Percentiles rank a stretch among this genome's conserved stretches.
Evolutionary conservation across 2,113 vertebrate species (phyloP).

Genomic region (Reinhardtius hippoglossoides): DNA sequence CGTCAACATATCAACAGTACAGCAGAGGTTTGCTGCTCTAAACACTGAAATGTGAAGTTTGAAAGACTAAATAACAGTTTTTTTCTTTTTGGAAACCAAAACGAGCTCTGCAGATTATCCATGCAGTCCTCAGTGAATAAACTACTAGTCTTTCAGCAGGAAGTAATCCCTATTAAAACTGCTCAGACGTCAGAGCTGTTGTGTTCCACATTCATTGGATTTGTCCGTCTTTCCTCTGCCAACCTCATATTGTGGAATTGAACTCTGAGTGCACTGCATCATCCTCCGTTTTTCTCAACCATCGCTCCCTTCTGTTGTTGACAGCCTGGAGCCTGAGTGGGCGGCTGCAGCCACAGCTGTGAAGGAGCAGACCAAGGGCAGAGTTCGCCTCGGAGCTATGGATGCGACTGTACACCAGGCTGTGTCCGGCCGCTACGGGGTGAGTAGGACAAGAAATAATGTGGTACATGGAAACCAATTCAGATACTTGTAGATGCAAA

Average conservation of each 20-base stretch:
- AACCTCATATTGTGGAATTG: background rate
- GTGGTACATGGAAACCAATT: background rate
- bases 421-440: constrained; percentile 88
- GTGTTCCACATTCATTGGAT: background rate
- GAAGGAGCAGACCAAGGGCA: constrained; percentile 94
- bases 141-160: background rate
- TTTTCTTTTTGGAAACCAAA: no score
- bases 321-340: constrained; percentile 96
- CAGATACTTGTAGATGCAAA: background rate
- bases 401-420: constrained; percentile 92
- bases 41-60: background rate
- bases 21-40: background rate
- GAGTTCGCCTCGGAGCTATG: constrained; percentile 91
- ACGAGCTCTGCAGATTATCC: constrained; percentile 3
- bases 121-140: background rate
- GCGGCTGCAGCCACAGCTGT: constrained; percentile 91
- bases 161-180: constrained; percentile 5
- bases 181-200: background rate
- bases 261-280: background rate
- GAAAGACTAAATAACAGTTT: background rate
- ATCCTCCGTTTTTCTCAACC: background rate
- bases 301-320: background rate
- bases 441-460: constrained; percentile 70
- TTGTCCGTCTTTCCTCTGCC: no score
- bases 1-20: background rate